Base-by-base conservation (phyloP, 2,888 invertebrate species). In the Venusia cambrica region DNA sequence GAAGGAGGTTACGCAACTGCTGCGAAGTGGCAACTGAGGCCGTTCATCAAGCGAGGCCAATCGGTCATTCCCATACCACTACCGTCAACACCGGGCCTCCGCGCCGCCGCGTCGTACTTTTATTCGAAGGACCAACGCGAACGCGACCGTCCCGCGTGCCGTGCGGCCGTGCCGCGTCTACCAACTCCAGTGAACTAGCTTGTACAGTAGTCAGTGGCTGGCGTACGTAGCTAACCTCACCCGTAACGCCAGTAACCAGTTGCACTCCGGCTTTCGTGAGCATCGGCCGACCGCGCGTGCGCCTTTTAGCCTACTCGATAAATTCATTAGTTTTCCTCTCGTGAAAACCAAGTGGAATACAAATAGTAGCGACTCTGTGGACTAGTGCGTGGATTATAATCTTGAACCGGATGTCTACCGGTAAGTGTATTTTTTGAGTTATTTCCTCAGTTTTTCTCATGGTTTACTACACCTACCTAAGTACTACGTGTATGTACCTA, bases 271-370 rank as follows among this genome's bases (percentile, higher is more conserved):
- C 27, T 4, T 19, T 12, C 29, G 22, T n/a, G 9, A 8, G 36
- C 19, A 12, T 1, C 19, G 37, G 36, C 26, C 42, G 46, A n/a
- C n/a, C 20, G 43, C 38, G 25, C 20, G n/a, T 32, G 35, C 37
- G 35, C 35, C 20, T 26, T 33, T 27, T 26, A 28, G 32, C 37
- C 8, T 28, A 26, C 51, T 64, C 65, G 68, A 62, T 58, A 36
- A 63, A 65, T 75, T 73, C 75, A 72, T 75, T 75, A 60, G 76
- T 80, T 83, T 80, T 79, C 79, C 63, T 48, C 32, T 38, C 52
- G 72, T 66, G 80, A 81, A 83, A 80, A 81, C 73, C 65, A 65
- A 79, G 81, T 80, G 83, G 72, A 77, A 77, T 72, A 73, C 61
- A 48, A 51, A 48, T 47, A 47, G 44, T 49, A 47, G 42, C 40